Evolutionary conservation across 2,888 invertebrate genomes (phyloP).

Genomic region (Cheilosia grossa): DNA sequence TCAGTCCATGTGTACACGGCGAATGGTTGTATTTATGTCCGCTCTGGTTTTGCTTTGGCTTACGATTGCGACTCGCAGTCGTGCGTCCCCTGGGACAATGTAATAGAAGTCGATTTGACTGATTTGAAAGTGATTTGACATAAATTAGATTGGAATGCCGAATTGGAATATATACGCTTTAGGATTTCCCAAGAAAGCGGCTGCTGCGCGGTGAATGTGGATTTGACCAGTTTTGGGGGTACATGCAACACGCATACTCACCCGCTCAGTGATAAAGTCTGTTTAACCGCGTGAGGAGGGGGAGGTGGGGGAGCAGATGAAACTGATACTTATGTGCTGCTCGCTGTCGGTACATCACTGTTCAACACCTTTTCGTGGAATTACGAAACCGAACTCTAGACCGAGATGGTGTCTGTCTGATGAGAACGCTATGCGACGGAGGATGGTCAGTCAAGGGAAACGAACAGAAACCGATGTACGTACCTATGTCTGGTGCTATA

Average conservation of each 20-base stretch:
- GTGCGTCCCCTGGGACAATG: slow-evolving; percentile 63
- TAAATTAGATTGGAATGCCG: slow-evolving; percentile 67
- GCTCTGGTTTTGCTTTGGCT: slow-evolving; percentile 42
- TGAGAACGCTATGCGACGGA: slow-evolving; percentile 57
- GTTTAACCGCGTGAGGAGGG: background rate
- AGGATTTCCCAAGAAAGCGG: slow-evolving; percentile 54
- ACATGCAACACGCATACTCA: slow-evolving; percentile 1
- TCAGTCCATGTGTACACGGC: slow-evolving; percentile 40
- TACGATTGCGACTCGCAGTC: slow-evolving; percentile 15
- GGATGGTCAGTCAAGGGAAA: slow-evolving; percentile 58
- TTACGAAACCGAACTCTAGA: slow-evolving; percentile 69
- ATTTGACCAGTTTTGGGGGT: slow-evolving; percentile 34
- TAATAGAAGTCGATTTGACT: slow-evolving; percentile 67
- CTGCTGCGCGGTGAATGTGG: slow-evolving; percentile 13
- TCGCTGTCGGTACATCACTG: slow-evolving; percentile 72
- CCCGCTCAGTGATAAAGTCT: background rate
- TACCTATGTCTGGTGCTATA: slow-evolving; percentile 51
- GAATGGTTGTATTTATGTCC: slow-evolving; percentile 56
- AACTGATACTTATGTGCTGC: slow-evolving; percentile 67
- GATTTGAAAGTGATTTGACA: slow-evolving; percentile 74
- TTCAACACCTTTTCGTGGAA: slow-evolving; percentile 75
- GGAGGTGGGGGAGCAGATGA: slow-evolving; percentile 20
- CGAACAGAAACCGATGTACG: slow-evolving; percentile 53
- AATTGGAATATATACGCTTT: slow-evolving; percentile 43
- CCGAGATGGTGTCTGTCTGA: slow-evolving; percentile 69